Evolutionary conservation across 2,888 invertebrate species (phyloP).

Genomic region (Synergus umbraculus): DNA sequence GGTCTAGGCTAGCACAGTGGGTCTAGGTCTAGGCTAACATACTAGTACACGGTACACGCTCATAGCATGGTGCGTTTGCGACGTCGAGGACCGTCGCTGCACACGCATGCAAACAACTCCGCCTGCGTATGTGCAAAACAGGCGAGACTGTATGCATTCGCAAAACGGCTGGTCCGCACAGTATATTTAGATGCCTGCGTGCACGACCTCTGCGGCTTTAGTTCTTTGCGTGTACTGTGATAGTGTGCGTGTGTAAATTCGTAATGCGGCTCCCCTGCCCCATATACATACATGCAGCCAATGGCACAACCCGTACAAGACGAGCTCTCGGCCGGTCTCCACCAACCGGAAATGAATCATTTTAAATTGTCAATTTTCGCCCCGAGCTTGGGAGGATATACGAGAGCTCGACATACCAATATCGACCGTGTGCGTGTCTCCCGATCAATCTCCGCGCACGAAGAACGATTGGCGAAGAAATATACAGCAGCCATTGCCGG

Average conservation of each 20-base stretch:
- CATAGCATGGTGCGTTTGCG: slow-evolving; percentile 35
- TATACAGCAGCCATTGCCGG: background rate
- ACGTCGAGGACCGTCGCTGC: slow-evolving; percentile 39
- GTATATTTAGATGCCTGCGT: slow-evolving; percentile 64
- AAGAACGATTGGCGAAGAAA: background rate
- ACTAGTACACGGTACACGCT: slow-evolving; percentile 54
- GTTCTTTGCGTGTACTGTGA: background rate
- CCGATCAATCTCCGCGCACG: background rate
- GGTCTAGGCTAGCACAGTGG: slow-evolving; percentile 75
- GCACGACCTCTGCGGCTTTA: slow-evolving; percentile 42
- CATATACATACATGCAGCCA: slow-evolving; percentile 45
- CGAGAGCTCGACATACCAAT: background rate
- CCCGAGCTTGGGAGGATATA: slow-evolving; percentile 45
- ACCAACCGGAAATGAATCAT: slow-evolving; percentile 74
- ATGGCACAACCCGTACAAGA: slow-evolving; percentile 1
- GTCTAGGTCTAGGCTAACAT: slow-evolving; percentile 75
- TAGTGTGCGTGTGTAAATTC: slow-evolving; percentile 52
- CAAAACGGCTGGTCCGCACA: slow-evolving; percentile 42
- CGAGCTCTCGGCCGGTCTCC: slow-evolving; percentile 57
- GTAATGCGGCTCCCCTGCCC: slow-evolving; percentile 55
- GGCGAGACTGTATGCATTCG: slow-evolving; percentile 11
- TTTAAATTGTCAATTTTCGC: slow-evolving; percentile 73
- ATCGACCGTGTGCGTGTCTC: slow-evolving; percentile 15
- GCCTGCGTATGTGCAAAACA: background rate
- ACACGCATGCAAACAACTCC: background rate